Percentiles rank a stretch among this genome's conserved stretches.
These are phyloP conservation scores for Gnatocerus cornutus DNA, from an alignment of 2,888 invertebrate genomes.

Conservation along the genomic window DNA sequence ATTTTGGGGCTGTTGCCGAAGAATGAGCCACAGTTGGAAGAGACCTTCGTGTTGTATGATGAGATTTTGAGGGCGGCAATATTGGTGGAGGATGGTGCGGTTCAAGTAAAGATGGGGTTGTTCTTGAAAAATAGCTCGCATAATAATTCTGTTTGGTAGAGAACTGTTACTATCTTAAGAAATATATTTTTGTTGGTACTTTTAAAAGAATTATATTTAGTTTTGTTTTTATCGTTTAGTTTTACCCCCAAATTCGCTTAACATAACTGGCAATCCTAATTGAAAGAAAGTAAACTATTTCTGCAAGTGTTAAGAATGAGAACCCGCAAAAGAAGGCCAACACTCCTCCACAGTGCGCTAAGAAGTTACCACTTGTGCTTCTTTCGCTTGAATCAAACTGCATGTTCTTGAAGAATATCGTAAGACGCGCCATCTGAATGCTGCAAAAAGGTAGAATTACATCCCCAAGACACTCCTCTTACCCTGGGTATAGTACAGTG, in stretches of 20 bases:
- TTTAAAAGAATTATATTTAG: too few species aligned
- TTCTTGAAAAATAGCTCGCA: not conserved
- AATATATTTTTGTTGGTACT: too few species aligned
- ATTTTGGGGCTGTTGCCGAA: not conserved
- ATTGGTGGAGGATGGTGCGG: not conserved
- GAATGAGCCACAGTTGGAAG: not conserved
- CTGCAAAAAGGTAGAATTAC: conserved; percentile 66
- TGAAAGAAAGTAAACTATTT: conserved; percentile 76
- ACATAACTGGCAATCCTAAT: conserved; percentile 72
- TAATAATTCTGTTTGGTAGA: not conserved
- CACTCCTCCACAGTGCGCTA: conserved; percentile 75
- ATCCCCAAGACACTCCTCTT: conserved; percentile 38
- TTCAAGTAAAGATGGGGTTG: not conserved
- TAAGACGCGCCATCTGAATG: conserved; percentile 75
- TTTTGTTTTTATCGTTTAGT: too few species aligned
- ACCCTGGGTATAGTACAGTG: too few species aligned
- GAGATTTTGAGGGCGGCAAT: not conserved
- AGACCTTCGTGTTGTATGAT: not conserved
- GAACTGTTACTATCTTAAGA: too few species aligned
- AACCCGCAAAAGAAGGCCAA: conserved; percentile 78
- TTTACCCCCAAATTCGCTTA: too few species aligned
- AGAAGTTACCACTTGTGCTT: conserved; percentile 75
- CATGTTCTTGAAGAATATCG: conserved; percentile 82
- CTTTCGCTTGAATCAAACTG: conserved; percentile 74
- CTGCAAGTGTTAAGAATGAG: conserved; percentile 77